Percentiles rank a stretch among this genome's conserved stretches.
These are phyloP conservation scores for Diarsia mendica DNA, from an alignment of 2,888 invertebrate genomes.

Conservation along the genomic window DNA sequence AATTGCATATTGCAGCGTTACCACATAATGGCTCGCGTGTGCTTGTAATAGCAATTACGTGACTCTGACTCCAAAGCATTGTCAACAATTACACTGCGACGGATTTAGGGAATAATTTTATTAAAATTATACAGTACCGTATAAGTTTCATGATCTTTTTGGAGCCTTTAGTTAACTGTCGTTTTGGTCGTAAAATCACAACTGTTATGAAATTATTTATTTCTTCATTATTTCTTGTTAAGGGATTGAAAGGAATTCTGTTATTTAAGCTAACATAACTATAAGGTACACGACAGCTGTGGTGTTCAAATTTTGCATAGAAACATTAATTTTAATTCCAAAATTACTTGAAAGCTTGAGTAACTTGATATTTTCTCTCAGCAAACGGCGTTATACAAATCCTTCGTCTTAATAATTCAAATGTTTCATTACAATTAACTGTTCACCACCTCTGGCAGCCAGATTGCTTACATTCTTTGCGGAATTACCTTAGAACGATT, in stretches of 20 bases:
- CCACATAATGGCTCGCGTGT: conserved; percentile 79
- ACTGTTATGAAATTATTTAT: conserved; percentile 3
- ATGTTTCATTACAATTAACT: conserved; percentile 32
- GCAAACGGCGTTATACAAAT: conserved; percentile 15
- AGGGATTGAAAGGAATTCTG: conserved; percentile 5
- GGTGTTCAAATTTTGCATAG: conserved; percentile 16
- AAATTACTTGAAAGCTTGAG: conserved; percentile 28
- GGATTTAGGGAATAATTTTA: conserved; percentile 56
- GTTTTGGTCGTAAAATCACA: conserved; percentile 23
- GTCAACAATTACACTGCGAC: conserved; percentile 70
- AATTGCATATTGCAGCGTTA: conserved; percentile 77
- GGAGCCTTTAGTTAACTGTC: conserved; percentile 2
- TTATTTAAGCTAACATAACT: conserved; percentile 10
- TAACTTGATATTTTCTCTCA: conserved; percentile 44
- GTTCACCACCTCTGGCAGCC: conserved; percentile 22
- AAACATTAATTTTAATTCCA: conserved; percentile 17
- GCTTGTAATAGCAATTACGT: conserved; percentile 83
- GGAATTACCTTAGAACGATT: conserved; percentile 48
- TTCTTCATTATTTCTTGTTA: conserved; percentile 12
- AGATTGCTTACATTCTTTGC: conserved; percentile 52
- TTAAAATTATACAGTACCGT: conserved; percentile 37
- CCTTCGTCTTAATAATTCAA: conserved; percentile 16
- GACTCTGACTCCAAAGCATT: conserved; percentile 80
- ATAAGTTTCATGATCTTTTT: conserved; percentile 32
- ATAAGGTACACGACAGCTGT: conserved; percentile 1